phyloP scores from a whole-genome alignment of 2,797 vertebrate species.

The Steatocranus sp. region DNA sequence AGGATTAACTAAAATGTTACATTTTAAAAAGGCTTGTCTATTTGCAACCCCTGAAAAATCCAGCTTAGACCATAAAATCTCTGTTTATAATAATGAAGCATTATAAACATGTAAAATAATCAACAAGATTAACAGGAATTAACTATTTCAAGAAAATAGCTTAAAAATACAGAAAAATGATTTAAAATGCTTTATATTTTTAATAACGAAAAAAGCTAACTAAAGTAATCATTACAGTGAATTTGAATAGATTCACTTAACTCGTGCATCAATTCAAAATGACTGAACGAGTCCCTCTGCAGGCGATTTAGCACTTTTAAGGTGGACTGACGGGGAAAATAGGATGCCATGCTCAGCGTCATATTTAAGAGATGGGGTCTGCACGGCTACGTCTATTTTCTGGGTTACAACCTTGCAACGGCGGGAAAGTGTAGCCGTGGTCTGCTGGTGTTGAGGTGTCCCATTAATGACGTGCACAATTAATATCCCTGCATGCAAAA shows the following conservation, averaged over 20 bases:
- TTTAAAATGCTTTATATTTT: background rate
- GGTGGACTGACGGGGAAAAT: background rate
- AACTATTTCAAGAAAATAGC: background rate
- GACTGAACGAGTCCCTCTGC: background rate
- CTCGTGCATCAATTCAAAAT: background rate
- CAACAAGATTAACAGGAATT: background rate
- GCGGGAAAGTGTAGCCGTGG: constrained; percentile 16
- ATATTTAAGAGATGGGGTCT: background rate
- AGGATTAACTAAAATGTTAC: background rate
- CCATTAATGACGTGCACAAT: background rate
- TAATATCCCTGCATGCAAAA: background rate
- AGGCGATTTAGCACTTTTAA: background rate
- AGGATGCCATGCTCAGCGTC: background rate
- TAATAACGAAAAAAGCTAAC: background rate
- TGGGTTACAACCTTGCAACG: constrained; percentile 6
- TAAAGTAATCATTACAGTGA: background rate
- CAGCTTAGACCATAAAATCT: background rate
- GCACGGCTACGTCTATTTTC: constrained; percentile 31
- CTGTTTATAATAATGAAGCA: background rate
- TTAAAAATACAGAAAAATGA: background rate
- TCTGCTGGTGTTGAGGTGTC: background rate
- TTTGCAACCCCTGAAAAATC: background rate
- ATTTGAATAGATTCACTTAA: background rate
- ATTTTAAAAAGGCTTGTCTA: background rate
- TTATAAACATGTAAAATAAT: background rate